Conservation (phyloP, 2,113 vertebrate species). For the Podocnemis expansa region DNA sequence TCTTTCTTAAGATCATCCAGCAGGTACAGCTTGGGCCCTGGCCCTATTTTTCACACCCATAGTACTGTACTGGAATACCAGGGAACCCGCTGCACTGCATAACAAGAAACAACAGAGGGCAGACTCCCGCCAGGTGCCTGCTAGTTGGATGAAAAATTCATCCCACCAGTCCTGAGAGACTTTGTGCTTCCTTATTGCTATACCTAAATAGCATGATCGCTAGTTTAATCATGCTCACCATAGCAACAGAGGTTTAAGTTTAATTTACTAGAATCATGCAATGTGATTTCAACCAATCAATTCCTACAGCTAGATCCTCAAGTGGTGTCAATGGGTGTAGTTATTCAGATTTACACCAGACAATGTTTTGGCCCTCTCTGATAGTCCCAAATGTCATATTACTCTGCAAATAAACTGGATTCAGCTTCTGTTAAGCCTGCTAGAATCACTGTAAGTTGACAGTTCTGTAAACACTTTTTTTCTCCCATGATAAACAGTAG, state of each 20-base stretch:
- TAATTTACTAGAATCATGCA: not conserved
- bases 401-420: not conserved
- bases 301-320: not conserved
- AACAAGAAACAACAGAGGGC: not conserved
- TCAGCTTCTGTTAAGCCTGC: not conserved
- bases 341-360: rapidly evolving
- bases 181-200: not conserved
- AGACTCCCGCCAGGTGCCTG: not conserved
- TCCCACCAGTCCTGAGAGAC: not conserved
- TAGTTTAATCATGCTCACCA: not conserved
- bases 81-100: not conserved
- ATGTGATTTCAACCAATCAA: not conserved
- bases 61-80: rapidly evolving
- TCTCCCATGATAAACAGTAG: rapidly evolving
- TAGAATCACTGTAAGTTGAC: not conserved
- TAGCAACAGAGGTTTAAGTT: not conserved
- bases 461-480: not conserved
- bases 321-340: not conserved
- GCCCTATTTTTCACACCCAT: not conserved
- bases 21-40: not conserved
- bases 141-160: not conserved
- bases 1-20: not conserved
- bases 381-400: not conserved
- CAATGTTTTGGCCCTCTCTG: not conserved
- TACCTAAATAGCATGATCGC: not conserved